Percentiles rank a stretch among this genome's conserved stretches.
Evolutionary conservation across 2,888 invertebrate species (phyloP).

Genomic region (Sphecodes monilicornis): DNA sequence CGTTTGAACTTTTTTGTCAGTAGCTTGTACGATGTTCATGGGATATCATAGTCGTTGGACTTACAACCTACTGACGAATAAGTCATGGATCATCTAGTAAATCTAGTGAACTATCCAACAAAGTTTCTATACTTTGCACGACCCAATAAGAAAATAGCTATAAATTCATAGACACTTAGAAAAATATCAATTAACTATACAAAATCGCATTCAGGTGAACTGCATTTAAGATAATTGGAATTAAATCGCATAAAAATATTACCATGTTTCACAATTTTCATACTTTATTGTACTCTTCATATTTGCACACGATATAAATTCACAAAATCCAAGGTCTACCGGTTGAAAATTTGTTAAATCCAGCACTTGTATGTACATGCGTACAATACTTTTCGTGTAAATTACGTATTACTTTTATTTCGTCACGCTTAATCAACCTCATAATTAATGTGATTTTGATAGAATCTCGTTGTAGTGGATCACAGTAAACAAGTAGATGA

Average conservation of each 20-base stretch:
- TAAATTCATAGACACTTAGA: no score
- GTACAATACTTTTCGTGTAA: not conserved
- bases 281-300: not conserved
- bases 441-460: not conserved
- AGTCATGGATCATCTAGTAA: no score
- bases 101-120: no score
- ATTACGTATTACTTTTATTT: not conserved
- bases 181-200: no score
- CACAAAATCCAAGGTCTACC: not conserved
- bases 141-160: no score
- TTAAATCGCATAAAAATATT: not conserved
- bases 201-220: not conserved
- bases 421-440: not conserved
- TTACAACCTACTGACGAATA: no score
- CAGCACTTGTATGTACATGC: not conserved
- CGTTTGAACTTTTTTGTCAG: no score
- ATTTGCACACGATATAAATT: not conserved
- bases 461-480: not conserved
- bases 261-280: not conserved
- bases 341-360: not conserved
- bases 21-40: no score
- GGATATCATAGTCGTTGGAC: no score
- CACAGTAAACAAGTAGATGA: not conserved
- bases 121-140: no score
- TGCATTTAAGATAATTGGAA: not conserved